These are phyloP conservation scores for Helicolenus hilgendorfi DNA, from an alignment of 2,797 vertebrate genomes.

Conservation along the genomic window DNA sequence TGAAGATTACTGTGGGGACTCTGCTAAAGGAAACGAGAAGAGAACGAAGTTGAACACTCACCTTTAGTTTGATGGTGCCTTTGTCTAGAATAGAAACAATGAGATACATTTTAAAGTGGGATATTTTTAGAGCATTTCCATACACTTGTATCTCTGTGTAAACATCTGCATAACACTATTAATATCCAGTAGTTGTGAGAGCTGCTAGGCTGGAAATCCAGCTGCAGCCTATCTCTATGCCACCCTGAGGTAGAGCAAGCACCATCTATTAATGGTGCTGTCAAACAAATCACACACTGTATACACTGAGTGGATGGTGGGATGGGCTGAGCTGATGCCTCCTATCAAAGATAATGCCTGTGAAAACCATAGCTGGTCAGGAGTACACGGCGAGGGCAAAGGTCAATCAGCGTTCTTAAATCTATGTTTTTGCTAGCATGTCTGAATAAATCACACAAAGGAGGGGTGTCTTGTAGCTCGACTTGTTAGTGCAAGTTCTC, in stretches of 20 bases:
- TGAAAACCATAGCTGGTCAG: conserved; percentile 17
- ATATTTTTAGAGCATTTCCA: background rate
- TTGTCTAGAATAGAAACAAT: conserved; percentile 91
- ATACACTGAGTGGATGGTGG: conserved; percentile 45
- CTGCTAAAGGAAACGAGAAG: conserved; percentile 9
- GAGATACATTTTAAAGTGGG: conserved; percentile 9
- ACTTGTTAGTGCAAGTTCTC: conserved; percentile 32
- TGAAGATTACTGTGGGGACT: conserved; percentile 7
- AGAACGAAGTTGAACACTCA: conserved; percentile 80
- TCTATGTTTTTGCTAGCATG: background rate
- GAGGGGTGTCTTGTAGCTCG: background rate
- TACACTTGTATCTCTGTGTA: background rate
- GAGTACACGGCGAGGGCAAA: conserved; percentile 11
- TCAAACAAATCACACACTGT: conserved; percentile 72
- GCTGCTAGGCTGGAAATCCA: conserved; percentile 38
- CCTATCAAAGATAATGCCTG: conserved; percentile 33
- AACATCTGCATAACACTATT: background rate
- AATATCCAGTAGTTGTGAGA: conserved; percentile 3
- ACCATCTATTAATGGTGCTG: conserved; percentile 55
- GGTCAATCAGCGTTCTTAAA: background rate
- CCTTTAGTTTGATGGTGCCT: conserved; percentile 95
- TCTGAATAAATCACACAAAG: conserved; percentile 7
- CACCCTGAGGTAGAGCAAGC: conserved; percentile 46
- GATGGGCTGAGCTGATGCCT: conserved; percentile 30
- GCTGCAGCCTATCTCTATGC: conserved; percentile 60